Conservation (phyloP, 2,113 vertebrate species). For the Hippolais icterina region DNA sequence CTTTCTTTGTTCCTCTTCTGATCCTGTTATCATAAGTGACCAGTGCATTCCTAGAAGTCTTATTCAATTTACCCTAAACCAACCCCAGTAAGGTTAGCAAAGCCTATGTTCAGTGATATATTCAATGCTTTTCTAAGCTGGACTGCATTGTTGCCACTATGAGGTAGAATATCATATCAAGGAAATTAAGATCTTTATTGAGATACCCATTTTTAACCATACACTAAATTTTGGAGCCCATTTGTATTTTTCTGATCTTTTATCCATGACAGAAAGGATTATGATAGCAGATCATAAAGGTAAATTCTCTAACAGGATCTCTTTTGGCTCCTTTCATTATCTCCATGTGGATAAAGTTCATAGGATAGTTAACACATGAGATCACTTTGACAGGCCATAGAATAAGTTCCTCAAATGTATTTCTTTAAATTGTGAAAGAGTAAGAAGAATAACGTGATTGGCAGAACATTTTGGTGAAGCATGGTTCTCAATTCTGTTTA, state of each 20-base stretch:
- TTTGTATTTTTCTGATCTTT: background rate
- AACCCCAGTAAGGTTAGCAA: background rate
- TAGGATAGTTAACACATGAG: background rate
- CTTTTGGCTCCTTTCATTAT: background rate
- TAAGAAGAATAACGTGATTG: background rate
- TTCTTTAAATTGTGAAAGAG: background rate
- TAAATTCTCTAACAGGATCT: background rate
- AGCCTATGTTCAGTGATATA: background rate
- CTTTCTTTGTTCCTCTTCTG: background rate
- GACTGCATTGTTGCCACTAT: background rate
- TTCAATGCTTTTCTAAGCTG: background rate
- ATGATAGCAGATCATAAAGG: background rate
- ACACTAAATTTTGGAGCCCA: background rate
- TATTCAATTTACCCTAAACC: background rate
- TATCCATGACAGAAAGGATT: background rate
- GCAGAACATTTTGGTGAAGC: background rate
- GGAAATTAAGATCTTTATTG: background rate
- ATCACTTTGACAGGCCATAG: background rate
- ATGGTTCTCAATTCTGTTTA: background rate
- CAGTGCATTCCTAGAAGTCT: background rate
- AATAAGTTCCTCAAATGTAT: background rate
- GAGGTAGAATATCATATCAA: background rate
- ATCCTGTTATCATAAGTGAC: background rate
- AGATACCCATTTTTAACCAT: background rate
- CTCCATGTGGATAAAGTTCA: background rate